Conservation (phyloP, 2,888 invertebrate species). For the Slavum lentiscoides region DNA sequence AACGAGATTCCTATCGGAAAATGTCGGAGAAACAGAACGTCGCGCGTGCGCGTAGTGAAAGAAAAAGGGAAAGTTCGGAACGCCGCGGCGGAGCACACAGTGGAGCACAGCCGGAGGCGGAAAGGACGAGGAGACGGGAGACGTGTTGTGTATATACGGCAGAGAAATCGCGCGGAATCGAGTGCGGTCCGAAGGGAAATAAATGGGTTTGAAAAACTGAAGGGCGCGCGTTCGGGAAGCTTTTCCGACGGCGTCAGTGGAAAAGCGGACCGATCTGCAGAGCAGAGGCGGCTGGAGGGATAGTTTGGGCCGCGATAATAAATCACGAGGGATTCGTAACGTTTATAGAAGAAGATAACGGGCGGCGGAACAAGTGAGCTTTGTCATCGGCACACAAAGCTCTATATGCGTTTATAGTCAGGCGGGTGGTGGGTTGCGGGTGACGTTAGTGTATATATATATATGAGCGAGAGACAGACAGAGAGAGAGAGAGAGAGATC, state of each 20-base stretch:
- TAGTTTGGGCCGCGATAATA: conserved; percentile 39
- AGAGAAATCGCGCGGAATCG: conserved; percentile 33
- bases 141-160: too few species aligned
- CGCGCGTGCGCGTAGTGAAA: too few species aligned
- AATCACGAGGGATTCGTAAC: conserved; percentile 51
- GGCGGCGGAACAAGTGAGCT: conserved; percentile 45
- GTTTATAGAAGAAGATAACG: conserved; percentile 33
- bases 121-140: too few species aligned
- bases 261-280: neutral
- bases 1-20: too few species aligned
- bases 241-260: conserved; percentile 22
- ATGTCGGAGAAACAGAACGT: too few species aligned
- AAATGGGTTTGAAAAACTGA: conserved; percentile 32
- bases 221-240: neutral
- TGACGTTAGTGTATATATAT: too few species aligned
- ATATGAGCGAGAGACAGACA: neutral
- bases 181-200: conserved; percentile 41
- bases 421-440: too few species aligned
- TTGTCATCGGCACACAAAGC: conserved; percentile 35
- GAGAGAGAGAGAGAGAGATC: neutral
- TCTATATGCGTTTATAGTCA: neutral
- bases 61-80: too few species aligned
- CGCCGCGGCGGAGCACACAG: too few species aligned
- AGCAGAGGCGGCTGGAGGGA: neutral
- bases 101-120: too few species aligned